Base-by-base conservation (phyloP, 2,113 vertebrate genomes). In the Harpagus bidentatus region DNA sequence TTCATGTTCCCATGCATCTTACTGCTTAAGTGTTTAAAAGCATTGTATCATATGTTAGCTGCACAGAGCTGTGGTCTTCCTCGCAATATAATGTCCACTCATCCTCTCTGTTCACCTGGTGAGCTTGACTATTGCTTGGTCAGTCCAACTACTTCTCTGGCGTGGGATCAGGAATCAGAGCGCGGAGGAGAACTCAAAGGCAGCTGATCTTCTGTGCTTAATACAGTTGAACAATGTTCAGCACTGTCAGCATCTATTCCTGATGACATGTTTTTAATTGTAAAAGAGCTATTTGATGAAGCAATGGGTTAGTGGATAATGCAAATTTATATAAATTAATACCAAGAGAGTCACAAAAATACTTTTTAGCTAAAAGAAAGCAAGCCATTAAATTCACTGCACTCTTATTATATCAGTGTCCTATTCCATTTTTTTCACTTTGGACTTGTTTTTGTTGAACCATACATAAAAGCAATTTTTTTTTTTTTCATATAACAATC, bases 1-100 rank as follows among this genome's bases (percentile, higher is more conserved):
- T 52, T 36, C 8, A 8, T 38, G 31, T 71, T 71, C 56, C 38
- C 56, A 21, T 25, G 26, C 25, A 29, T 16, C 43, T 82, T 19
- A 15, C 20, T 21, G 17, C 7, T 42, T 3, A 7, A 66, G 13
- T n/a, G 52, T 22, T 55, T 66, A 34, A 78, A 71, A 82, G 22
- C 52, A 11, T 13, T 20, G 2, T 6, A 8, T 22, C 1, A 0
- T 13, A 10, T 45, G 55, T 10, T 9, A 36, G 45, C 10, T 29
- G 19, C 28, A 10, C 23, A 5, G 18, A 42, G 29, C 26, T 16
- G 34, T 38, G 52, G 13, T 52, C 45, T 71, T 55, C 34, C 36
- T 70, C 16, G 26, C 11, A 7, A 5, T 11, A 7, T 6, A 10
- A 31, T 2, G 36, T 62, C 34, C 69, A 19, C 11, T 45, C 22